Evolutionary conservation across 2,888 invertebrate genomes (phyloP).

Genomic region (Empis stercorea): DNA sequence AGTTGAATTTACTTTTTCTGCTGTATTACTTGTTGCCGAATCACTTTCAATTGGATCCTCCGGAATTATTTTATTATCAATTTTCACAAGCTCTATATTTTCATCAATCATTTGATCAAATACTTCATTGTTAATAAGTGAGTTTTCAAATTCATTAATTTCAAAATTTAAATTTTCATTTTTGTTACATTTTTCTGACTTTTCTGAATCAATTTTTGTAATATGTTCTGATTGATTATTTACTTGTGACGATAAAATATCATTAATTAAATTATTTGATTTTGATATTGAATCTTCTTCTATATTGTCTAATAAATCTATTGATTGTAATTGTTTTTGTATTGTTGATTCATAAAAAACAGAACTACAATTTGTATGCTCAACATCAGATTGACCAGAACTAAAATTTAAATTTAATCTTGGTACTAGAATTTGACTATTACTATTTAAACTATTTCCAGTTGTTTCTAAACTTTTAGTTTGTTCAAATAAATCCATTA

Average conservation of each 20-base stretch:
- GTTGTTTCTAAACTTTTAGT: background rate
- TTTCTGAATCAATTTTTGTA: slow-evolving; percentile 9
- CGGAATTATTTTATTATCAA: too few species aligned
- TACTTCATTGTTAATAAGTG: too few species aligned
- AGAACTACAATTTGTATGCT: slow-evolving; percentile 2
- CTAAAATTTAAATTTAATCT: slow-evolving; percentile 22
- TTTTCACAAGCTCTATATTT: too few species aligned
- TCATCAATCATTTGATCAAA: too few species aligned
- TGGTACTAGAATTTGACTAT: slow-evolving; percentile 12
- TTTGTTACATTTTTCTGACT: too few species aligned
- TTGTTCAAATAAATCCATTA: background rate
- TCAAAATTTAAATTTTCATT: too few species aligned
- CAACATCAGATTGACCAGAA: slow-evolving; percentile 19
- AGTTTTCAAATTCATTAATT: too few species aligned
- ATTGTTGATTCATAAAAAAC: background rate
- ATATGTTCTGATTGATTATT: slow-evolving; percentile 11
- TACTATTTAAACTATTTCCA: background rate
- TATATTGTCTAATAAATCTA: slow-evolving; percentile 9
- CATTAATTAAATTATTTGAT: slow-evolving; percentile 1
- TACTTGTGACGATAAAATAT: background rate
- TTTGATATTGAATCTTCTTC: slow-evolving; percentile 6
- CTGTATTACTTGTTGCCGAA: too few species aligned
- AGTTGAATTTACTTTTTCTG: too few species aligned
- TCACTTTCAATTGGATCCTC: too few species aligned
- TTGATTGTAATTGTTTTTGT: background rate